Evolutionary conservation across 2,113 vertebrate species (phyloP), one percentile per base, ranked within the genome.

Genomic region (Pica pica): DNA sequence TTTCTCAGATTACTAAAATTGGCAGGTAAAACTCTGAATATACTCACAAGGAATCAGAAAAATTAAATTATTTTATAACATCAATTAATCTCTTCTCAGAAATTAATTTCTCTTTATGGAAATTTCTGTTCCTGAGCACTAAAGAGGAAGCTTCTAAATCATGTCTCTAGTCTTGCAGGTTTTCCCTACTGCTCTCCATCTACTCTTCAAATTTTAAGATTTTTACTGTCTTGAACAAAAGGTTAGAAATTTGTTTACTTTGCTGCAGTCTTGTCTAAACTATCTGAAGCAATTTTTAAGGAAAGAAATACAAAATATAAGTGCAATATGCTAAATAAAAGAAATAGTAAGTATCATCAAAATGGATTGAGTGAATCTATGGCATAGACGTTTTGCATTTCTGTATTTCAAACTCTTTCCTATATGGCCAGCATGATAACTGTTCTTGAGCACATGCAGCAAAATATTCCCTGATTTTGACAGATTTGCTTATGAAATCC

Each of bases 231-330:
- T 71, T 84, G 19, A 79, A 23, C 1, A 82, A 90, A 53, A 78
- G 4, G 1, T 60, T 50, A 64, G 33, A 8, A 61, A 53, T 56
- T 59, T 74, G 1, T 55, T 75, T 75, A 50, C 3, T 56, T 49
- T 59, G 1, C 17, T 85, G 9, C 4, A 37, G 39, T 47, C 0
- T 91, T 50, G 33, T 46, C 15, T 59, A 61, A 88, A 50, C 2
- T 63, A 12, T 63, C 9, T 1, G 0, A 10, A 79, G 9, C 1
- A 33, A 0, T 3, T 27, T 63, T 64, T 80, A 7, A 83, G 11
- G 64, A 76, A 87, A 65, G 3, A 17, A 83, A 41, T n/a, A 21
- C 5, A 89, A 83, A 92, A 46, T 53, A 11, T 10, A 47, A 3
- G 3, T 23, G 3, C 41, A 69, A 65, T 77, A n/a, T 24, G 3